A percentile compares a stretch with the other conserved stretches of the same genome.
Evolutionary conservation across 2,888 invertebrate species (phyloP).

Genomic region (Clanis bilineata): DNA sequence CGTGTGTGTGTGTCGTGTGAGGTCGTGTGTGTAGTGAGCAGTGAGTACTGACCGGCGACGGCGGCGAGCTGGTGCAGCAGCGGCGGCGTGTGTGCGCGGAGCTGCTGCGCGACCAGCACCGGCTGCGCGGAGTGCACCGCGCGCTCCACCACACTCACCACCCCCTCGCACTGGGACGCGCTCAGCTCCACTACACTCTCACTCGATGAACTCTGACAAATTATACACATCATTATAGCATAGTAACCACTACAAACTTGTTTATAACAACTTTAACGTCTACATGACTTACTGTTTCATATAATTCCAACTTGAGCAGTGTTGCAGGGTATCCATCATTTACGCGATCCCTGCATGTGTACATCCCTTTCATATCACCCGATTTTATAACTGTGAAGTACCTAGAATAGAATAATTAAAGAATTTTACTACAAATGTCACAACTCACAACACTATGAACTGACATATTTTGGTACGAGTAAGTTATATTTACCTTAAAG

Average conservation of each 20-base stretch:
- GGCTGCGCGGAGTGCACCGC: constrained; percentile 26
- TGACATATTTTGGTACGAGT: neutral
- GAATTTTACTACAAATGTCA: neutral
- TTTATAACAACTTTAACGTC: neutral
- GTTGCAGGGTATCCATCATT: constrained; percentile 33
- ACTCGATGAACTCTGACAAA: neutral
- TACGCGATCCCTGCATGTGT: constrained; percentile 29
- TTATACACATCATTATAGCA: neutral
- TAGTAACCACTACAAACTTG: neutral
- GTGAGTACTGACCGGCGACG: neutral
- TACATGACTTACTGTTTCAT: neutral
- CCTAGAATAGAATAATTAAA: constrained; percentile 23
- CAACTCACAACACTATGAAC: no score
- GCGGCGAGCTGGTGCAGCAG: neutral
- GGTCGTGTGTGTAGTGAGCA: no score
- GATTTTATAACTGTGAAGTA: constrained; percentile 33
- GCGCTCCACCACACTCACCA: constrained; percentile 26
- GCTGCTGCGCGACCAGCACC: constrained; percentile 21
- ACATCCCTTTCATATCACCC: constrained; percentile 26
- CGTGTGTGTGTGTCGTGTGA: no score
- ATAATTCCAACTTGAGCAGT: constrained; percentile 17
- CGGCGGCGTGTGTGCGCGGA: neutral
- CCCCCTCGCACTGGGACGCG: neutral
- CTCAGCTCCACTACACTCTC: neutral
- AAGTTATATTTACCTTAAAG: constrained; percentile 37